Evolutionary conservation across 2,113 vertebrate species (phyloP).

Genomic region (Calidris pugnax): DNA sequence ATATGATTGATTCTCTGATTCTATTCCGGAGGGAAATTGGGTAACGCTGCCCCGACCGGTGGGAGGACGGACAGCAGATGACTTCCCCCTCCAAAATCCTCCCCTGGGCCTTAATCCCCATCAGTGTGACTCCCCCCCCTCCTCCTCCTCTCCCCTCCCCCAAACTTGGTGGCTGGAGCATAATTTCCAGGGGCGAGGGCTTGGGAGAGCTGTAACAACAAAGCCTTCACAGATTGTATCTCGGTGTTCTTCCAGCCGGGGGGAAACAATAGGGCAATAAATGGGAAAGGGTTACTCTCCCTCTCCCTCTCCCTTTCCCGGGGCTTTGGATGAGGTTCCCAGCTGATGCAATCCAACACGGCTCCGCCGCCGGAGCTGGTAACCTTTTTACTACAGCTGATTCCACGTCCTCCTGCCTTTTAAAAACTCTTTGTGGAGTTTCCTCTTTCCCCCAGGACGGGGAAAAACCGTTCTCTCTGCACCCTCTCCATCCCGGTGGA

Average conservation of each 20-base stretch:
- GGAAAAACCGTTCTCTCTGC: neutral
- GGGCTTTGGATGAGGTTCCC: neutral
- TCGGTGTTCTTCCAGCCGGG: neutral
- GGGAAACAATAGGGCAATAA: conserved; percentile 33
- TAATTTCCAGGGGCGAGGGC: neutral
- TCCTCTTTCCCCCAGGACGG: neutral
- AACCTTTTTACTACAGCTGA: neutral
- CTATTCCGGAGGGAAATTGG: neutral
- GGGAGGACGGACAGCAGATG: neutral
- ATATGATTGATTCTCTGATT: neutral
- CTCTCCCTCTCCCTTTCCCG: neutral
- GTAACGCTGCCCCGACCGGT: fast-evolving
- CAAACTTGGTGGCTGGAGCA: neutral
- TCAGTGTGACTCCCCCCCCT: too few species aligned
- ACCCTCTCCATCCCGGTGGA: neutral
- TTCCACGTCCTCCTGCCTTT: neutral
- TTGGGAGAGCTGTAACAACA: neutral
- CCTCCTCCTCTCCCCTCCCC: too few species aligned
- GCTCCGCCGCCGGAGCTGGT: neutral
- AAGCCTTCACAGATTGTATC: conserved; percentile 7
- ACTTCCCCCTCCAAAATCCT: neutral
- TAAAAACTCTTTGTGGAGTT: neutral
- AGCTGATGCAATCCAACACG: conserved; percentile 48
- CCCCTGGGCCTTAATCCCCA: neutral
- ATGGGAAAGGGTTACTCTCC: conserved; percentile 43